Evolutionary conservation across 2,113 vertebrate species (phyloP).

Genomic region (Hippocampus zosterae): DNA sequence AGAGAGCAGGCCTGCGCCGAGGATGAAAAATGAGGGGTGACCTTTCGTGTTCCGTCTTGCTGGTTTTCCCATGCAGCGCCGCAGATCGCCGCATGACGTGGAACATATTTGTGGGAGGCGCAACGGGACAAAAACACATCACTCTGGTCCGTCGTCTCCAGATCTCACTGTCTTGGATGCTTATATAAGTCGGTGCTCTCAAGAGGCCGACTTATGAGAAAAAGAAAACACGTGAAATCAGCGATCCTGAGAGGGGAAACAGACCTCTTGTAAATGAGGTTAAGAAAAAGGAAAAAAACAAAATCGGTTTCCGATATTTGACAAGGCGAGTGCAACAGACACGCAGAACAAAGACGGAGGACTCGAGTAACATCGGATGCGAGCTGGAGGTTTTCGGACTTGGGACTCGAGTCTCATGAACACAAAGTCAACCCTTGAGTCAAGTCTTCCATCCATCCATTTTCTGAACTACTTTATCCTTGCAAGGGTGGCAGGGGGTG

Average conservation of each 20-base stretch:
- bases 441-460: no score
- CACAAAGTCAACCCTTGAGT: no score
- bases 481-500: no score
- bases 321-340: not conserved
- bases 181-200: slow-evolving; percentile 26
- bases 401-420: not conserved
- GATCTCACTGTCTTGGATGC: slow-evolving; percentile 29
- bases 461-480: no score
- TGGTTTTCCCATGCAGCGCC: slow-evolving; percentile 42
- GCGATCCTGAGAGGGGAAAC: not conserved
- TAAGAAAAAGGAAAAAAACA: not conserved
- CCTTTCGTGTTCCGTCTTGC: slow-evolving; percentile 36
- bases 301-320: not conserved
- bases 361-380: not conserved
- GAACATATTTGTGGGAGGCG: slow-evolving; percentile 35
- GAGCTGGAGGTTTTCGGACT: not conserved
- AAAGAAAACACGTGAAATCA: not conserved
- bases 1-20: slow-evolving; percentile 12
- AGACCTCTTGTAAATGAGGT: no score
- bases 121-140: slow-evolving; percentile 15
- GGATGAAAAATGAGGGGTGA: slow-evolving; percentile 44
- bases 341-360: not conserved
- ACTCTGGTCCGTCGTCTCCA: slow-evolving; percentile 7
- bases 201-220: not conserved
- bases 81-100: slow-evolving; percentile 33